Base-by-base conservation (phyloP, 1,140 invertebrate species). In the Pentalonia nigronervosa region DNA sequence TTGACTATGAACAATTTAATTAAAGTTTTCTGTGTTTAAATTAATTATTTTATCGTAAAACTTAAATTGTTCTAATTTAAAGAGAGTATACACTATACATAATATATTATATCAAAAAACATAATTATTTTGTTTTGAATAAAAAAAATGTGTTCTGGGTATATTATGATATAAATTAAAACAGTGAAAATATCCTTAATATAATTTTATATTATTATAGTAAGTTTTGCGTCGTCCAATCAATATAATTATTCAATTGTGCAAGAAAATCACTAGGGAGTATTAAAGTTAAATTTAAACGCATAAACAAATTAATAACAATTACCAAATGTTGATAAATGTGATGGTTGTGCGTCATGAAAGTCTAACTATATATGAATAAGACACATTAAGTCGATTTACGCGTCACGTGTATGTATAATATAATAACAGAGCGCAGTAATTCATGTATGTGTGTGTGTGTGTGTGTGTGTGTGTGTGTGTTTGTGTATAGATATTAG, bases 1-100 rank as follows among this genome's bases (percentile, higher is more conserved):
- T n/a, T n/a, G 30, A 67, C 30, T 67, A 67, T 17, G 30, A 67
- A 67, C n/a, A 67, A 67, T 67, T 67, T 67, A 67, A 67, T 67
- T 67, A 67, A 67, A 67, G 60, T 67, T n/a, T 67, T 30, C 60
- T 67, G n/a, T 67, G 11, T n/a, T 67, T 67, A 67, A 67, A 67
- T 67, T 67, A 67, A 67, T 67, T 67, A 67, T 67, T 67, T 67
- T 67, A 67, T n/a, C 14, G 60, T 67, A 67, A 67, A n/a, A 67
- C 60, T 67, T 67, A 67, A 67, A 67, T n/a, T 67, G 60, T 67
- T 67, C 60, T n/a, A 67, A 67, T 67, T 67, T n/a, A n/a, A 67
- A 67, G 30, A 67, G 4, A 67, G 60, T 67, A n/a, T 14, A n/a
- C 20, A 0, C 20, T 53, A 60, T 25, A 56, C 50, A 56, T 25